Base-by-base conservation (phyloP, 2,113 vertebrate genomes). In the Geococcyx californianus region DNA sequence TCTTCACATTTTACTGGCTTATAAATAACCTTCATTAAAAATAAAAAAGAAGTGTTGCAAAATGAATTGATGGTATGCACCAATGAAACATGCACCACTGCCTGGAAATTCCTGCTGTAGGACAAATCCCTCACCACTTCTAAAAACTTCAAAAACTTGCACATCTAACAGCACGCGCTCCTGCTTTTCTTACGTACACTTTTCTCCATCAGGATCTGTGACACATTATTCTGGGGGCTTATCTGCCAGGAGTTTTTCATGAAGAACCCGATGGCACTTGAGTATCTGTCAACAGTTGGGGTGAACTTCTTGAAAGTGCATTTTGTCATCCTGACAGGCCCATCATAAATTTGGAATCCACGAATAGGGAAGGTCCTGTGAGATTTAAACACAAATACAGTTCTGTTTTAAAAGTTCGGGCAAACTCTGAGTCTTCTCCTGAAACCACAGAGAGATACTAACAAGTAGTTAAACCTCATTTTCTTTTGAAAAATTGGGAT, bases 281-380 rank as follows among this genome's bases (percentile, higher is more conserved):
- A 95, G n/a, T 79, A 67, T 74, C 97, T 94, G 73, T 97, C 96
- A n/a, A 5, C 40, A 60, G 90, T 95, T 0, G 72, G 87, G 42
- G 51, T 86, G 75, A 97, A 97, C 34, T 97, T 97, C 84, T 87
- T 96, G 67, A 97, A 98, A 58, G 95, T 95, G 67, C 95, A 96
- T 72, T 93, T 94, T 59, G 78, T 69, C 58, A 97, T 89, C 83
- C 96, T 92, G 73, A 95, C 72, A 63, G 97, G 96, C 5, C 89
- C 97, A 42, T 97, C 95, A 59, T 95, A 97, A 88, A 97, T 94
- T 92, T 98, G 97, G 82, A 97, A 97, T 31, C 95, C 97, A 72
- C n/a, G 18, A 67, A 97, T 81, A 72, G 96, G 97, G 75, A 97
- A 97, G 0, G 93, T 97, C 89, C 96, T 97, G 52, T 6, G 49